Evolutionary conservation across 2,888 invertebrate genomes (phyloP).

Genomic region (Harpalus rufipes): DNA sequence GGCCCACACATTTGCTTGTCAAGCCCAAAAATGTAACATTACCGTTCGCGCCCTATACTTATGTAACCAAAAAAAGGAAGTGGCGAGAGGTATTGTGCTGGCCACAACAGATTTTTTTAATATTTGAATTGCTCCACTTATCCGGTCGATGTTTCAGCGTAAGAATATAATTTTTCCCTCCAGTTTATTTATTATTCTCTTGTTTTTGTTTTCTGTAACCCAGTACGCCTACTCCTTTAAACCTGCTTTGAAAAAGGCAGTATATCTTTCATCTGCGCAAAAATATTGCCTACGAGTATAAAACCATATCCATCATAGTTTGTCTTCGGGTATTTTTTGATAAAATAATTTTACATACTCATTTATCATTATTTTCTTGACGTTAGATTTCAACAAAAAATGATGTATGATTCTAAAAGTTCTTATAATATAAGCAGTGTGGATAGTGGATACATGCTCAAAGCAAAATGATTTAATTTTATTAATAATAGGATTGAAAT

Average conservation of each 20-base stretch:
- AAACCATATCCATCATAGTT: constrained; percentile 31
- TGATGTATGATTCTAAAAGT: constrained; percentile 13
- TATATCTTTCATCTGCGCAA: constrained; percentile 26
- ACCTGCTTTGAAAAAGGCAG: constrained; percentile 23
- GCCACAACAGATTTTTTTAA: too few species aligned
- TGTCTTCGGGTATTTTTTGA: constrained; percentile 15
- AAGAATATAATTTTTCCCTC: constrained; percentile 33
- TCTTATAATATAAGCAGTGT: too few species aligned
- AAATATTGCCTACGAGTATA: constrained; percentile 32
- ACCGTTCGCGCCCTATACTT: too few species aligned
- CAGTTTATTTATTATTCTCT: constrained; percentile 31
- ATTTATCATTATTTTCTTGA: constrained; percentile 33
- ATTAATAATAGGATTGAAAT: too few species aligned
- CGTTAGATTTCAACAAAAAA: constrained; percentile 12
- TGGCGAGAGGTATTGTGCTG: too few species aligned
- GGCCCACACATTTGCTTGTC: too few species aligned
- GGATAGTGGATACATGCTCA: too few species aligned
- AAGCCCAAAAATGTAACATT: too few species aligned
- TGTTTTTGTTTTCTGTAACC: constrained; percentile 15
- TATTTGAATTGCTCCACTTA: constrained; percentile 42
- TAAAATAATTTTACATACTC: constrained; percentile 26
- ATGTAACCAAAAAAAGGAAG: too few species aligned
- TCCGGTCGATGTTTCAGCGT: constrained; percentile 7
- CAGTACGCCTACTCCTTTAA: constrained; percentile 28
- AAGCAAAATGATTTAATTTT: too few species aligned